Conservation (phyloP, 2,888 invertebrate species). For the Cephus pulcher region DNA sequence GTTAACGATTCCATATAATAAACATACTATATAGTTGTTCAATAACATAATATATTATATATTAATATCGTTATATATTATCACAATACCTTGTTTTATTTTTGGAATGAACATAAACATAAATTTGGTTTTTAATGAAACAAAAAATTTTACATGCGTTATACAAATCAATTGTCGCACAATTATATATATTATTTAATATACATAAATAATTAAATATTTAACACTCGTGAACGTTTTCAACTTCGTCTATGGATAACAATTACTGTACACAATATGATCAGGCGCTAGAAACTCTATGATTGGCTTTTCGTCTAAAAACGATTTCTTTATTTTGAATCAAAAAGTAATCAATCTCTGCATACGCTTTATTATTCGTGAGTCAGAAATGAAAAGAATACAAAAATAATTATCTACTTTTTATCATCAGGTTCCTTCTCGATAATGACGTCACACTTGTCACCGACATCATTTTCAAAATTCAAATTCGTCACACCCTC, state of each 20-base stretch:
- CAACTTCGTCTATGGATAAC: neutral
- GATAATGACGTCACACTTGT: constrained; percentile 40
- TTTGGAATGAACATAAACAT: neutral
- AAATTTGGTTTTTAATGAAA: neutral
- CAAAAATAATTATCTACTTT: constrained; percentile 3
- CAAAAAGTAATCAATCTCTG: neutral
- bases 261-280: neutral
- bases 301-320: neutral
- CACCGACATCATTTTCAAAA: constrained; percentile 32
- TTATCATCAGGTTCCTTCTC: constrained; percentile 38
- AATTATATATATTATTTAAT: neutral
- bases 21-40: neutral
- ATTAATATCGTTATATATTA: neutral
- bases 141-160: neutral
- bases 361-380: neutral
- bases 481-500: constrained; percentile 36
- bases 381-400: neutral
- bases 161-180: neutral
- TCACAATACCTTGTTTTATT: neutral
- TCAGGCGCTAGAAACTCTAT: neutral
- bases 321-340: neutral
- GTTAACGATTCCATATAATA: neutral
- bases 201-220: neutral
- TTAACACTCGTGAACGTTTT: neutral
- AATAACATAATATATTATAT: neutral